These are phyloP conservation scores for Mustelus asterias DNA, from an alignment of 2,113 vertebrate species.

Conservation along the genomic window DNA sequence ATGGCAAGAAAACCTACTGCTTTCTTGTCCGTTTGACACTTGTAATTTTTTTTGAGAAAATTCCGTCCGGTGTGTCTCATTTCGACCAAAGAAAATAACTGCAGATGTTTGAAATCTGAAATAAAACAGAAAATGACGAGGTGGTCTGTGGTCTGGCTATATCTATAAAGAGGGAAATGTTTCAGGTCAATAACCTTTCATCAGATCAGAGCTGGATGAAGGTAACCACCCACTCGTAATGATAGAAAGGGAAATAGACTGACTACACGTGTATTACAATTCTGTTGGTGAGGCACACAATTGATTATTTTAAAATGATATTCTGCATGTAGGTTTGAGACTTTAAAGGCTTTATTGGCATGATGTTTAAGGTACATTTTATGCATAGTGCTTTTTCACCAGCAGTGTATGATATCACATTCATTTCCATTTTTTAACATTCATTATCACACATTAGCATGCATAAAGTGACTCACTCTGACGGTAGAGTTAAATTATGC, in stretches of 20 bases:
- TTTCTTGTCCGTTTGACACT: too few species aligned
- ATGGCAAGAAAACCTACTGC: too few species aligned
- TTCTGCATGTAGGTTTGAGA: conserved; percentile 2
- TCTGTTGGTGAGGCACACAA: neutral
- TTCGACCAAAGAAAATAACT: neutral
- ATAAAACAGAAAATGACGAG: neutral
- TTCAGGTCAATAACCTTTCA: neutral
- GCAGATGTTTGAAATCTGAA: neutral
- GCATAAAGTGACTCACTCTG: neutral
- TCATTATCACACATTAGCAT: conserved; percentile 13
- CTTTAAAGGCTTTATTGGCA: neutral
- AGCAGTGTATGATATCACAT: neutral
- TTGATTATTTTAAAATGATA: neutral
- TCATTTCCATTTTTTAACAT: conserved; percentile 17
- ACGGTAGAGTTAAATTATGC: neutral
- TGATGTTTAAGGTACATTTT: conserved; percentile 12
- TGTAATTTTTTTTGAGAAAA: too few species aligned
- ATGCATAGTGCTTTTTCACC: neutral
- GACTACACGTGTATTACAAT: neutral
- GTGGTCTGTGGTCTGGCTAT: neutral
- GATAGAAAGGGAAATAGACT: neutral
- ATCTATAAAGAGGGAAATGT: neutral
- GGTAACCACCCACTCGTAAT: too few species aligned
- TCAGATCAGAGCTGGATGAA: neutral
- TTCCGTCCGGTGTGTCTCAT: neutral